Conservation (phyloP, 2,888 invertebrate species). For the Adela reaumurella region DNA sequence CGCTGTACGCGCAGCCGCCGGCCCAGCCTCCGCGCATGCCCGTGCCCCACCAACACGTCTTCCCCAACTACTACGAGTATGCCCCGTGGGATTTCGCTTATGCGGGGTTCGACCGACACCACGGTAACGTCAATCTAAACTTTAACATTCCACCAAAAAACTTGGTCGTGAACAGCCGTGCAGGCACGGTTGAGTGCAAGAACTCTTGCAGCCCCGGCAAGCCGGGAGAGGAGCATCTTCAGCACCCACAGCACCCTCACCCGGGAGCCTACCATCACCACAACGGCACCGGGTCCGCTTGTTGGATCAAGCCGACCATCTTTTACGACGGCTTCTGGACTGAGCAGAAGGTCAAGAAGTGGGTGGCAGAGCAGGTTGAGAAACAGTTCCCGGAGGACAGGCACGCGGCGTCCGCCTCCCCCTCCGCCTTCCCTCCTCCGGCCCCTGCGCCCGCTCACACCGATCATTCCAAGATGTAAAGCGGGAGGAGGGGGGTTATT, state of each 20-base stretch:
- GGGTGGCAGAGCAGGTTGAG: constrained; percentile 51
- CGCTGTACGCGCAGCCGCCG: constrained; percentile 21
- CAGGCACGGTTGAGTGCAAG: constrained; percentile 26
- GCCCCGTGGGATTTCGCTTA: constrained; percentile 45
- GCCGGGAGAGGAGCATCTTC: constrained; percentile 20
- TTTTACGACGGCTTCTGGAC: constrained; percentile 55
- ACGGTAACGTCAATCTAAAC: constrained; percentile 38
- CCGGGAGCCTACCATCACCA: not conserved
- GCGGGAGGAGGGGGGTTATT: not conserved
- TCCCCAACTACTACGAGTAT: constrained; percentile 39
- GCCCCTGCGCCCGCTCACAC: constrained; percentile 4
- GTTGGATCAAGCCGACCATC: constrained; percentile 50
- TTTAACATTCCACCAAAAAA: constrained; percentile 44
- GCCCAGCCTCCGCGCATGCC: constrained; percentile 20
- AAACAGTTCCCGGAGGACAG: constrained; percentile 42
- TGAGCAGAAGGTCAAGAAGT: constrained; percentile 51
- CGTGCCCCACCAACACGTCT: constrained; percentile 21
- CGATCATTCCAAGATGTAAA: constrained; percentile 11
- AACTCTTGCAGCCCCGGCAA: constrained; percentile 19
- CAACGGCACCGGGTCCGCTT: constrained; percentile 18
- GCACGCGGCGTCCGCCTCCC: constrained; percentile 14
- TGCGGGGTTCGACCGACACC: constrained; percentile 32
- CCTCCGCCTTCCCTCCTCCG: not conserved
- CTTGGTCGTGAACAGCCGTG: constrained; percentile 31
- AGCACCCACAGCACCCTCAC: constrained; percentile 21